phyloP scores from a whole-genome alignment of 2,888 invertebrate genomes.

The Napeogenes inachia region DNA sequence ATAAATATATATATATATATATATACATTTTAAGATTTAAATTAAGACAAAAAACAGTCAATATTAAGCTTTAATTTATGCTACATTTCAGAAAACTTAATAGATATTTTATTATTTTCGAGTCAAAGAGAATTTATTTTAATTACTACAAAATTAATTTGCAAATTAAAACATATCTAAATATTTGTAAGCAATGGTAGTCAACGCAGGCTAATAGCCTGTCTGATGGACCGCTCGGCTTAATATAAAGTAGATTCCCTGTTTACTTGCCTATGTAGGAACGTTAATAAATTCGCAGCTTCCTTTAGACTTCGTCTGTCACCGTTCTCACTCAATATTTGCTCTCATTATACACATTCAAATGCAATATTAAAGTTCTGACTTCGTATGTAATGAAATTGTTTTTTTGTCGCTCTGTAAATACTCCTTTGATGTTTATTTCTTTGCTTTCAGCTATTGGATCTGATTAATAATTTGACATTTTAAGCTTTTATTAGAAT shows the following conservation, averaged over 20 bases:
- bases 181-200: slow-evolving; percentile 30
- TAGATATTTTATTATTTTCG: too few relatives aligned
- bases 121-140: too few relatives aligned
- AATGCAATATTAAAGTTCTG: slow-evolving; percentile 37
- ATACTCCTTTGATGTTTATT: slow-evolving; percentile 26
- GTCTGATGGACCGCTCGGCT: slow-evolving; percentile 56
- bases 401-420: slow-evolving; percentile 27
- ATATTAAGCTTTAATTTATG: too few relatives aligned
- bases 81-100: too few relatives aligned
- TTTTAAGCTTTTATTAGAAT: slow-evolving; percentile 6
- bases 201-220: slow-evolving; percentile 49
- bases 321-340: slow-evolving; percentile 56
- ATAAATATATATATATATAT: too few relatives aligned
- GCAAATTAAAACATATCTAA: slow-evolving; percentile 19
- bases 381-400: slow-evolving; percentile 29
- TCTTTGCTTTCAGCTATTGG: slow-evolving; percentile 10
- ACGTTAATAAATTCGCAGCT: slow-evolving; percentile 62
- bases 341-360: slow-evolving; percentile 44
- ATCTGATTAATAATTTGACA: slow-evolving; percentile 9
- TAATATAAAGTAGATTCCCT: slow-evolving; percentile 67
- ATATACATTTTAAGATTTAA: too few relatives aligned
- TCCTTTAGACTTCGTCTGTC: slow-evolving; percentile 47
- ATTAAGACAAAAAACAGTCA: too few relatives aligned
- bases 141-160: slow-evolving; percentile 19
- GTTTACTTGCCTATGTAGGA: slow-evolving; percentile 62